A percentile compares a stretch with the other conserved stretches of the same genome.
These are phyloP conservation scores for Phylloscopus collybita DNA, from an alignment of 2,797 vertebrate genomes.

Conservation along the genomic window DNA sequence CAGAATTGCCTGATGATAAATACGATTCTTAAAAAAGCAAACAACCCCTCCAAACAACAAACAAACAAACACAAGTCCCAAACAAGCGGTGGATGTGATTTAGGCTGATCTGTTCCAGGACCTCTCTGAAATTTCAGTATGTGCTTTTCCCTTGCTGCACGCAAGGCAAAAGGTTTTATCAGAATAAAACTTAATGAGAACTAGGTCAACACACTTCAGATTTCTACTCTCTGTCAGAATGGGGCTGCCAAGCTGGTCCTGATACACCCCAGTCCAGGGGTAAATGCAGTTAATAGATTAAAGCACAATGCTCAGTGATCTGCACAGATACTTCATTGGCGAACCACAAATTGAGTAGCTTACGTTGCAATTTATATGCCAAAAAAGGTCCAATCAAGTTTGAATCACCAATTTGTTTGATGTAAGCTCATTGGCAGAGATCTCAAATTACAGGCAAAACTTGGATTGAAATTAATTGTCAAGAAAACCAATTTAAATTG, in stretches of 20 bases:
- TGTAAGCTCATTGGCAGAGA: neutral
- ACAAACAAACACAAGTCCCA: neutral
- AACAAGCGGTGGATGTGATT: neutral
- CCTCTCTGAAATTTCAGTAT: neutral
- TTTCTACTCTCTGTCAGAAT: neutral
- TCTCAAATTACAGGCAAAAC: neutral
- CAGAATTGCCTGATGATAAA: neutral
- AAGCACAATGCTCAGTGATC: neutral
- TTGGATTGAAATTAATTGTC: neutral
- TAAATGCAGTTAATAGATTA: neutral
- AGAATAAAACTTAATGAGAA: neutral
- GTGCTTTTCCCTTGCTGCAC: neutral
- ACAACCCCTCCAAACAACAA: neutral
- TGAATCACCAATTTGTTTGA: neutral
- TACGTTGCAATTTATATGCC: fast-evolving
- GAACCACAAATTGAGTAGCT: neutral
- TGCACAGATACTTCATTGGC: neutral
- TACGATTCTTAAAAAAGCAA: neutral
- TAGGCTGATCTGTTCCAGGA: neutral
- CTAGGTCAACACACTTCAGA: neutral
- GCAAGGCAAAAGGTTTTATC: neutral
- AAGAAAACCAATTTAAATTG: neutral
- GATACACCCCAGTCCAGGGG: neutral
- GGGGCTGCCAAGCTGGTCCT: neutral
- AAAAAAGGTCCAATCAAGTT: neutral